phyloP scores from a whole-genome alignment of 2,113 vertebrate species.

The Passer montanus region DNA sequence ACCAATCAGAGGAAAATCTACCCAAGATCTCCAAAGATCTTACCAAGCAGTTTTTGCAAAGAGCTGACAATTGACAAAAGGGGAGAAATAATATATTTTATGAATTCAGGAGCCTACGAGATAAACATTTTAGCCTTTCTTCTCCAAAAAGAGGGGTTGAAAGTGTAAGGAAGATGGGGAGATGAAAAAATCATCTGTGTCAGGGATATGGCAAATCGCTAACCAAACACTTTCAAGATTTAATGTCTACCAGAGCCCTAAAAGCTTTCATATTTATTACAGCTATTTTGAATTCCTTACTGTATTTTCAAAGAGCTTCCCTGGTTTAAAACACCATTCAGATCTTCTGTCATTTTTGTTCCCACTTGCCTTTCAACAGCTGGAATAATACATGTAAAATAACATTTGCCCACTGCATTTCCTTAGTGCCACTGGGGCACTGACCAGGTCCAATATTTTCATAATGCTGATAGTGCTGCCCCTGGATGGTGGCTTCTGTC shows the following conservation, averaged over 20 bases:
- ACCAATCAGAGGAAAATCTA: background rate
- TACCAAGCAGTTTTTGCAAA: background rate
- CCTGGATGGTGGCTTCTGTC: background rate
- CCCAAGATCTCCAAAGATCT: background rate
- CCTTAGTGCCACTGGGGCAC: background rate
- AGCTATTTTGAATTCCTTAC: background rate
- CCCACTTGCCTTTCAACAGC: background rate
- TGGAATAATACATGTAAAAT: background rate
- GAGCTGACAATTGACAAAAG: background rate
- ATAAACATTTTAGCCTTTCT: conserved; percentile 36
- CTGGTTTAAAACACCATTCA: background rate
- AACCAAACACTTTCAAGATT: conserved; percentile 9
- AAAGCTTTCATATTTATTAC: conserved; percentile 8
- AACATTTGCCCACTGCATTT: background rate
- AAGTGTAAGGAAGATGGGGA: background rate
- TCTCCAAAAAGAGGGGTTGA: background rate
- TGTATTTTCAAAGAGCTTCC: background rate
- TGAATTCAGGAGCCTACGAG: background rate
- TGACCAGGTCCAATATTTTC: background rate
- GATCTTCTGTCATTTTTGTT: background rate
- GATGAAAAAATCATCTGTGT: background rate
- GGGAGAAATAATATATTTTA: background rate
- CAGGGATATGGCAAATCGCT: background rate
- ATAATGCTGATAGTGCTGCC: background rate
- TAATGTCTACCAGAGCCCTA: background rate